Conservation (phyloP, 2,888 invertebrate species). For the Plebejus melissa region DNA sequence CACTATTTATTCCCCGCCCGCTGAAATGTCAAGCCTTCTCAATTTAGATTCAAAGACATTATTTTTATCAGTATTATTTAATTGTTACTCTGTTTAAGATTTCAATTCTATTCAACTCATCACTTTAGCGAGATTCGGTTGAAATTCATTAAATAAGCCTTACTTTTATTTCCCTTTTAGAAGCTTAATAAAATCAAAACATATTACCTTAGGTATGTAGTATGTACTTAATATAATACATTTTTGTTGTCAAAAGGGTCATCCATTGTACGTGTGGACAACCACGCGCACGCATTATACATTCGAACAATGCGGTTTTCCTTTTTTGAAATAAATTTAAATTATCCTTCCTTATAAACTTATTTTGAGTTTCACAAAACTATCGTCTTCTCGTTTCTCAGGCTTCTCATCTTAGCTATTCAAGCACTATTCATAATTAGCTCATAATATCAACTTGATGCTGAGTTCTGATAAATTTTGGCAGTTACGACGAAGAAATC, state of each 20-base stretch:
- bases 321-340: not conserved
- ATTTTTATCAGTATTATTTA: not conserved
- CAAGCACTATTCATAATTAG: not conserved
- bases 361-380: not conserved
- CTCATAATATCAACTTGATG: not conserved
- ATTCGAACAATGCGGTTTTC: not conserved
- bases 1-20: slow-evolving; percentile 13
- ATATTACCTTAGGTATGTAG: no score
- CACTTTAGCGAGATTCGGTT: not conserved
- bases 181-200: no score
- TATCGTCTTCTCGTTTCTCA: no score
- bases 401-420: not conserved
- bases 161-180: no score
- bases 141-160: not conserved
- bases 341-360: not conserved
- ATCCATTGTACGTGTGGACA: not conserved
- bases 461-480: not conserved
- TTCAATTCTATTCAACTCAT: not conserved
- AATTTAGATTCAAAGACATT: slow-evolving; percentile 22
- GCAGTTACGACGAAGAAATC: not conserved
- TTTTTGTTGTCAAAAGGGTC: not conserved
- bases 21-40: slow-evolving; percentile 29
- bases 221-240: no score
- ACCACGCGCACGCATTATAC: not conserved
- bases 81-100: not conserved